Evolutionary conservation across 2,888 invertebrate species (phyloP), one percentile per base, ranked within the genome.

Genomic region (Pantelozetes paolii): DNA sequence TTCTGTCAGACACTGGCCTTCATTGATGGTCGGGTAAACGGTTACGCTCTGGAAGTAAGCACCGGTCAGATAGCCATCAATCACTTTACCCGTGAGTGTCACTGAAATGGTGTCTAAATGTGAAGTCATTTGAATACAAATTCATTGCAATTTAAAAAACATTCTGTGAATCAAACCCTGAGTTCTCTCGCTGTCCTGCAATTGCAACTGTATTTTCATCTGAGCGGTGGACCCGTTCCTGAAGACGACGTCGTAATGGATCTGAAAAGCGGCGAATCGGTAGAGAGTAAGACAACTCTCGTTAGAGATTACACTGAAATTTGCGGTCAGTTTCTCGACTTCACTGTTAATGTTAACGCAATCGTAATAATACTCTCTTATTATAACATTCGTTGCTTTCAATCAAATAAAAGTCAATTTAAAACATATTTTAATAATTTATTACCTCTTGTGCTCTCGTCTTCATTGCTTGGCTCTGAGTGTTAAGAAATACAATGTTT

Each of bases 281-380:
- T 59, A 59, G 59, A 59, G 8, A n/a, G 59, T 32, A 28, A n/a
- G 5, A 30, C 59, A 59, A n/a, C 59, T 59, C 11, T 59, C 18
- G n/a, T 59, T 59, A n/a, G 30, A 30, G 1, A 59, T 30, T 1
- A 18, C 26, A 3, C 18, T 32, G 6, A 18, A 32, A 18, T 59
- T 59, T 1, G 59, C n/a, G 30, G 11, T 59, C 15, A 59, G n/a
- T 59, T 59, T 59, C 8, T 59, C 18, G 30, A 59, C 59, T 2
- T 59, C 59, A 18, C 59, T 59, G 59, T 59, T 59, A 1, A 59
- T 59, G 32, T 59, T 59, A 30, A 32, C 59, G n/a, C 59, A 59
- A 28, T 32, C 59, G 28, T 11, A 59, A 30, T 59, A 59, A 15
- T 59, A 13, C 23, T 59, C 28, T 32, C 28, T 30, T 26, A 59